Base-by-base conservation (phyloP, 2,888 invertebrate species). In the Mythimna loreyi region DNA sequence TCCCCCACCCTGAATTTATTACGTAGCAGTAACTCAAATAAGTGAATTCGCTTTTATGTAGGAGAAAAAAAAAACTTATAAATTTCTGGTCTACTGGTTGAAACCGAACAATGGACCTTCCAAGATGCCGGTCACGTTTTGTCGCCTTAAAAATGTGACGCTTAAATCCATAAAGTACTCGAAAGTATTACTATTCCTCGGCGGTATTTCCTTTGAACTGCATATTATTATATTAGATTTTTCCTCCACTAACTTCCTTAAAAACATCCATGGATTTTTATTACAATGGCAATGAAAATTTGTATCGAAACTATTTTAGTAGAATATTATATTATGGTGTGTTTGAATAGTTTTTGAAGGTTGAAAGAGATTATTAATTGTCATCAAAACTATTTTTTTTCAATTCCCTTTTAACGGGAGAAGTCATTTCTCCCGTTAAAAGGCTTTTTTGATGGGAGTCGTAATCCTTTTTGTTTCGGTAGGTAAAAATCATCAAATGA, bases 111-210 rank as follows among this genome's bases (percentile, higher is more conserved):
- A 94, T 94, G 93, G 90, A 52, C 84, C 75, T 84, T 91, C 87
- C 72, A 80, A 85, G 82, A 94, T 91, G 91, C 95, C 70, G 88
- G 91, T 92, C 95, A 95, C 95, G 95, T 95, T 87, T 89, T 88
- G 91, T 92, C 93, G 92, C 93, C 94, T 94, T 95, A 94, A 94
- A 94, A 95, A 94, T 94, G 92, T 93, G 91, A 86, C 92, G 92
- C 91, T 93, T 93, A 93, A 95, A 93, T 94, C 93, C 90, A 94
- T 94, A 93, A 93, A 94, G 93, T 93, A 94, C 92, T 91, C 86
- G 87, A 88, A 91, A 92, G 92, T 92, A 93, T 93, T 94, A 92
- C 93, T 93, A 93, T 94, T 93, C 92, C 89, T 90, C 85, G 87
- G 88, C 87, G 86, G 91, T 92, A 90, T 90, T 92, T 92, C 90